Percentiles rank a stretch among this genome's conserved stretches.
Evolutionary conservation across 2,888 invertebrate species (phyloP).

Genomic region (Hedya salicella): DNA sequence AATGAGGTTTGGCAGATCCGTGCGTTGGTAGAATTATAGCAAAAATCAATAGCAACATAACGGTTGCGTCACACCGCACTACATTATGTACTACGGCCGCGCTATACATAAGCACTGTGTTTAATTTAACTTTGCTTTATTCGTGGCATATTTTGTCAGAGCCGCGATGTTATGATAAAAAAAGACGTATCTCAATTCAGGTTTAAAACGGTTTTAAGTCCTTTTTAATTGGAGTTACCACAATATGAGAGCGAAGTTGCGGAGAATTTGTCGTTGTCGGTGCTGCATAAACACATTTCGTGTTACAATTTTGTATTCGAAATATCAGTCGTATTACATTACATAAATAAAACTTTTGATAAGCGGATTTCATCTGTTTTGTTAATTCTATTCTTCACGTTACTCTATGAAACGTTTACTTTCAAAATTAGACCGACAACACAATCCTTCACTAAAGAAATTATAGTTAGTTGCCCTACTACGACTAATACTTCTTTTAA

Average conservation of each 20-base stretch:
- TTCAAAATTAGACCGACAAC: no score
- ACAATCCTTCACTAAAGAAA: no score
- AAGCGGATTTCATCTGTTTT: background rate
- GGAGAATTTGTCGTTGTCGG: background rate
- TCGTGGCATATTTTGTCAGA: slow-evolving; percentile 33
- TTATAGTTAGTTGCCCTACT: no score
- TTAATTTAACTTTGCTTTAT: slow-evolving; percentile 37
- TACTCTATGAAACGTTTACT: no score
- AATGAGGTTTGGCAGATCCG: slow-evolving; percentile 39
- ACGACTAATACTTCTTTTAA: no score
- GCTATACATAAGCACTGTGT: slow-evolving; percentile 28
- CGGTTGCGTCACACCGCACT: slow-evolving; percentile 55
- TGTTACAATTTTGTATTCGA: slow-evolving; percentile 22
- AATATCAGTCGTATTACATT: background rate
- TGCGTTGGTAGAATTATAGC: slow-evolving; percentile 49
- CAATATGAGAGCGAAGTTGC: slow-evolving; percentile 14
- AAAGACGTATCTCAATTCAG: background rate
- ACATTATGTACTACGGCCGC: slow-evolving; percentile 49
- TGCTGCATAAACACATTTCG: slow-evolving; percentile 17
- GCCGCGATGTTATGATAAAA: background rate
- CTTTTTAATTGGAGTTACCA: background rate
- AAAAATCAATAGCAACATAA: slow-evolving; percentile 58
- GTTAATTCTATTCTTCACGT: background rate
- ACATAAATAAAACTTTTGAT: background rate
- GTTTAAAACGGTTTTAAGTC: background rate